These are phyloP conservation scores for Gavia stellata DNA, from an alignment of 2,113 vertebrate genomes.

Conservation along the genomic window DNA sequence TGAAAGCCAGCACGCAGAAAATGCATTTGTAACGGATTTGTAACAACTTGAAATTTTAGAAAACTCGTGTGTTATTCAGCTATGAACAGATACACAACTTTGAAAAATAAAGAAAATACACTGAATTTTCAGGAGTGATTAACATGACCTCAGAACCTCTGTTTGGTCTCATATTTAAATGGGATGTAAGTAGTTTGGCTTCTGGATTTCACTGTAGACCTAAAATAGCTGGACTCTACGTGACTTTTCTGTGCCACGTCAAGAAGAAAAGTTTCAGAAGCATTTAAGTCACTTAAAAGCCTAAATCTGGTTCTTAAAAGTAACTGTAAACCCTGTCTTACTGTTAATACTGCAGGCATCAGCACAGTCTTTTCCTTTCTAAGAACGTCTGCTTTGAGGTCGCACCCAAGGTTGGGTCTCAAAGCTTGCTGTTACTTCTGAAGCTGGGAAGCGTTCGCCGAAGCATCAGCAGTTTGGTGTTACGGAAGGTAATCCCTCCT, in stretches of 20 bases:
- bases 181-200: neutral
- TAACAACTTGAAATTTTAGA: neutral
- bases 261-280: neutral
- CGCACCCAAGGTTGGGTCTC: neutral
- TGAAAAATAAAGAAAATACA: neutral
- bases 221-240: neutral
- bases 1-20: neutral
- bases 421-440: neutral
- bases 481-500: too few relatives aligned
- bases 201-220: neutral
- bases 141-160: neutral
- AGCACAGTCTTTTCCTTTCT: neutral
- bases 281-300: neutral
- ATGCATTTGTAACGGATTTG: too few relatives aligned
- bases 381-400: fast-evolving
- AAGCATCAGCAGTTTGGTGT: too few relatives aligned
- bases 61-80: neutral
- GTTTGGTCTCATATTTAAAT: neutral
- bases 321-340: neutral
- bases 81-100: neutral
- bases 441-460: fast-evolving
- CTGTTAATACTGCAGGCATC: too few relatives aligned
- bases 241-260: neutral
- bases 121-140: neutral
- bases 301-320: neutral